Evolutionary conservation across 2,797 vertebrate species (phyloP).

Genomic region (Sphaeramia orbicularis): DNA sequence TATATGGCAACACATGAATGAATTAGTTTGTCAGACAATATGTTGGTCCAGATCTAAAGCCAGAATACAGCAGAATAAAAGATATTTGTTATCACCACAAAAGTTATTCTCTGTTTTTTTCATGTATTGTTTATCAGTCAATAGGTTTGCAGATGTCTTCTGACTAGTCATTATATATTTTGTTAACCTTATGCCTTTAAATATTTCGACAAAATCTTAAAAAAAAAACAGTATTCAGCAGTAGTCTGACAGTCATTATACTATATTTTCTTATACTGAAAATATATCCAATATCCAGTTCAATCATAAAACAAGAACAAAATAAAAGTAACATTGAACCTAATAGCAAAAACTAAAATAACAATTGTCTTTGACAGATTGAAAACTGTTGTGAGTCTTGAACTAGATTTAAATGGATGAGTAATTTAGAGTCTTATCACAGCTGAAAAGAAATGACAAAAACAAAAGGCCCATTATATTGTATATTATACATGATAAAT

Average conservation of each 20-base stretch:
- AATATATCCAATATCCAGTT: neutral
- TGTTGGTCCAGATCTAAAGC: too few relatives aligned
- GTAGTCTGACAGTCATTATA: too few relatives aligned
- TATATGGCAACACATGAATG: too few relatives aligned
- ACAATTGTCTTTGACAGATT: neutral
- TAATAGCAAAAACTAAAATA: neutral
- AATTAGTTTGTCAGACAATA: too few relatives aligned
- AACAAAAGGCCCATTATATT: neutral
- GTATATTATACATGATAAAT: neutral
- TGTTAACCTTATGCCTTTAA: neutral
- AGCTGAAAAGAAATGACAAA: slow-evolving; percentile 13
- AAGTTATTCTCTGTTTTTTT: too few relatives aligned
- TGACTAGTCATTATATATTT: neutral
- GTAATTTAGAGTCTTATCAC: neutral
- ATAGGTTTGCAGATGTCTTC: too few relatives aligned
- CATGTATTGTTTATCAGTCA: too few relatives aligned
- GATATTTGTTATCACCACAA: too few relatives aligned
- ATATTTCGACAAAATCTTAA: neutral
- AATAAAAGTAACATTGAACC: neutral
- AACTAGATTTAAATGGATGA: neutral
- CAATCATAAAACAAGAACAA: neutral
- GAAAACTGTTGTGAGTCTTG: neutral
- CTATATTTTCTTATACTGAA: too few relatives aligned
- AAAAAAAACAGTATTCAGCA: neutral
- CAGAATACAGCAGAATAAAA: too few relatives aligned